Conservation (phyloP, 2,797 vertebrate genomes). For the Muscicapa comitata region DNA sequence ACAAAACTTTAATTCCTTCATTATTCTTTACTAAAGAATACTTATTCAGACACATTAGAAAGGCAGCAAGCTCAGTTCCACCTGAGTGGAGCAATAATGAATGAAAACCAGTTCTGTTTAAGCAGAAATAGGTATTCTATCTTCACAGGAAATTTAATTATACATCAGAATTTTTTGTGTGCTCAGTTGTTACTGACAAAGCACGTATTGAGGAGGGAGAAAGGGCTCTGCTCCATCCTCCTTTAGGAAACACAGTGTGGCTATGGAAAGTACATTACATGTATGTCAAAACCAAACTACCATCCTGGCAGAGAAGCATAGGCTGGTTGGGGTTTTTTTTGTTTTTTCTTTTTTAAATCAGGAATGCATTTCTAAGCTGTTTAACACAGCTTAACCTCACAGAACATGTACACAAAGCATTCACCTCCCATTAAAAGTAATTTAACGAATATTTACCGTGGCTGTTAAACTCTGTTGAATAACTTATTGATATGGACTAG, state of each 20-base stretch:
- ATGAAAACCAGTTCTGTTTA: neutral
- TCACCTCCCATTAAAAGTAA: neutral
- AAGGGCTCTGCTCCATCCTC: neutral
- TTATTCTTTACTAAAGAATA: neutral
- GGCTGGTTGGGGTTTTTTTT: rapidly evolving
- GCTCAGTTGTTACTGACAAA: slow-evolving; percentile 5
- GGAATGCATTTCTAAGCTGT: neutral
- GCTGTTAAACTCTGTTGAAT: neutral
- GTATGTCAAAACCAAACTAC: neutral
- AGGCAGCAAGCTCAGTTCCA: neutral
- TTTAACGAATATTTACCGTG: neutral
- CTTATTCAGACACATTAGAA: neutral
- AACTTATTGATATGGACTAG: neutral
- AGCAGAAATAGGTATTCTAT: neutral
- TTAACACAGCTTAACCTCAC: neutral
- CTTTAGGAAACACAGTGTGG: neutral
- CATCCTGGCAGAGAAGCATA: neutral
- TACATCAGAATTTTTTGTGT: neutral
- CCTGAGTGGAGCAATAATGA: neutral
- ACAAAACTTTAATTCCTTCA: slow-evolving; percentile 20
- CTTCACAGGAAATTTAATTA: slow-evolving; percentile 49
- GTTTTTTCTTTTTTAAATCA: neutral
- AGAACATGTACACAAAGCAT: neutral
- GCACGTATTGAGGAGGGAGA: neutral
- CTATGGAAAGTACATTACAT: neutral